These are phyloP conservation scores for Eufriesea mexicana DNA, from an alignment of 1,140 invertebrate species.

Conservation along the genomic window DNA sequence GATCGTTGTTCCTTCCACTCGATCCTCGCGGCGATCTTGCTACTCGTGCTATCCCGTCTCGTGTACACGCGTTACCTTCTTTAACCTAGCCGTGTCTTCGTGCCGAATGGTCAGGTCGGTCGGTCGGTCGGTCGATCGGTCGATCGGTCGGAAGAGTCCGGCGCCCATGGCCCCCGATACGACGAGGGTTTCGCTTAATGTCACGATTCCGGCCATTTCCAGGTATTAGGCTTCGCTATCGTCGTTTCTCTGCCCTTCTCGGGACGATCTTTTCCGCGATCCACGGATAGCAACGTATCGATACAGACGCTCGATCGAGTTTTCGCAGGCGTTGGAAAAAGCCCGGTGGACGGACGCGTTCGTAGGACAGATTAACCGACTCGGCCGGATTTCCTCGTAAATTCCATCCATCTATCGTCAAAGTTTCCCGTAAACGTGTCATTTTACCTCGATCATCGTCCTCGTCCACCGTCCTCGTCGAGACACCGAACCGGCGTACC, in stretches of 20 bases:
- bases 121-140: no score
- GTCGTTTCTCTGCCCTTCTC: slow-evolving; percentile 24
- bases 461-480: no score
- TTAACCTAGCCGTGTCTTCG: slow-evolving; percentile 33
- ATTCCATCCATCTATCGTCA: no score
- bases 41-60: slow-evolving; percentile 23
- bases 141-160: slow-evolving; percentile 43
- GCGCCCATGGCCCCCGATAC: slow-evolving; percentile 39
- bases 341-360: no score
- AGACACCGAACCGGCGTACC: slow-evolving; percentile 27
- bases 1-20: not conserved
- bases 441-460: no score
- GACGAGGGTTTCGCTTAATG: slow-evolving; percentile 63
- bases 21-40: not conserved
- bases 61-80: slow-evolving; percentile 47
- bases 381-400: no score
- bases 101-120: slow-evolving; percentile 20
- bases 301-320: not conserved
- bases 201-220: slow-evolving; percentile 53
- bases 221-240: slow-evolving; percentile 56
- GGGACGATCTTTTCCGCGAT: not conserved
- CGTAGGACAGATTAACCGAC: no score
- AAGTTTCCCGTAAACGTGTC: no score
- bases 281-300: slow-evolving; percentile 1
- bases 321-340: not conserved